phyloP scores from a whole-genome alignment of 2,888 invertebrate genomes.

The Conomelus anceps region DNA sequence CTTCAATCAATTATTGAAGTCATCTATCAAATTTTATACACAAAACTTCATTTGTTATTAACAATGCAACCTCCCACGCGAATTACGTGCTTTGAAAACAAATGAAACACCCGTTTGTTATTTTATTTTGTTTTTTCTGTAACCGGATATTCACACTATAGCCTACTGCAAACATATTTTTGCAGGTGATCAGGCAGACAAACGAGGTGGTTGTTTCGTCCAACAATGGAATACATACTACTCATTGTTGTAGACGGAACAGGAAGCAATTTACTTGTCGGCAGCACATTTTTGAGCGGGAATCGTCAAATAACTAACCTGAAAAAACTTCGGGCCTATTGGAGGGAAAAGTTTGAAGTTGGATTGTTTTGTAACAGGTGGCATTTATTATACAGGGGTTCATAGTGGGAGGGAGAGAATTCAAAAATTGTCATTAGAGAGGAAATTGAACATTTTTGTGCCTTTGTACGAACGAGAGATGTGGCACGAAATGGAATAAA shows the following conservation, averaged over 20 bases:
- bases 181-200: neutral
- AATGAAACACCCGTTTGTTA: neutral
- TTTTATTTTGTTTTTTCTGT: too few species aligned
- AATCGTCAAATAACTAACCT: neutral
- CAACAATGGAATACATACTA: neutral
- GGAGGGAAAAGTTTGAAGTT: neutral
- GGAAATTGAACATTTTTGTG: neutral
- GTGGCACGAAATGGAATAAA: neutral
- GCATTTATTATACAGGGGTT: neutral
- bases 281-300: neutral
- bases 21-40: neutral
- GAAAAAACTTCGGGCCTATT: neutral
- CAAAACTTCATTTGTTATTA: neutral
- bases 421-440: neutral
- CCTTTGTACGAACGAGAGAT: neutral
- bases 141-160: neutral
- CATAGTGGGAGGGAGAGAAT: neutral
- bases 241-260: neutral
- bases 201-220: neutral
- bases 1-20: too few species aligned
- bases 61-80: neutral
- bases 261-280: neutral
- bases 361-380: neutral
- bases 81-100: neutral
- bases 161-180: neutral